Base-by-base conservation (phyloP, 2,113 vertebrate species). In the Columba livia region DNA sequence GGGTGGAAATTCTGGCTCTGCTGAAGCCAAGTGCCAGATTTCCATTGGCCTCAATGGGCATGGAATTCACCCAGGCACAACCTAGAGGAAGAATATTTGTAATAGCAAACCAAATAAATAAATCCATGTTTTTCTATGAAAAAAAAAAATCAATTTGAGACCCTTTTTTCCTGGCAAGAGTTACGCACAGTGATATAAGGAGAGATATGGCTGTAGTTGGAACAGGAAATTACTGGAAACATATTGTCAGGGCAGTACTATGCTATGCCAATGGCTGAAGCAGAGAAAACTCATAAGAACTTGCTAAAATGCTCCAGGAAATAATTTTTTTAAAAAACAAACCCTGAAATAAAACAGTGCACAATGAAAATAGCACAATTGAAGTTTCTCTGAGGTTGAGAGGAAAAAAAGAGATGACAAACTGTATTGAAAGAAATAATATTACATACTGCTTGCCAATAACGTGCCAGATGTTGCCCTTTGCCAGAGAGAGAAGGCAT, bases 101-200 rank as follows among this genome's bases (percentile, higher is more conserved):
- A 95, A 85, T 83, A 96, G 92, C 69, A 96, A 96, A 85, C 89
- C 90, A 94, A 96, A 95, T 96, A 92, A 95, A 96, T 96, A 96
- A 60, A 93, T 86, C 90, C 3, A 1, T 94, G 85, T 94, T 97
- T 96, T 96, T 74, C 75, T 94, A 86, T 75, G 77, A 95, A 96
- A 47, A 47, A 42, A 42, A 44, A 47, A 94, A 96, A 90, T 88
- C 64, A 85, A 83, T 95, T 85, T 85, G 58, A 83, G 88, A 95
- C 72, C 60, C 38, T 70, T 92, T 96, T 94, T 93, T 91, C 89
- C 85, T 95, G 85, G 78, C 92, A 86, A 48, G 79, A 79, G 51
- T 60, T 86, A 56, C 5, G 4, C 79, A 93, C 32, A 80, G 90
- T 5, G 83, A 94, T 93, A 91, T 78, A 96, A 93, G 48, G 47